Evolutionary conservation across 2,888 invertebrate genomes (phyloP), one percentile per base, ranked within the genome.

Genomic region (Tinea pellionella): DNA sequence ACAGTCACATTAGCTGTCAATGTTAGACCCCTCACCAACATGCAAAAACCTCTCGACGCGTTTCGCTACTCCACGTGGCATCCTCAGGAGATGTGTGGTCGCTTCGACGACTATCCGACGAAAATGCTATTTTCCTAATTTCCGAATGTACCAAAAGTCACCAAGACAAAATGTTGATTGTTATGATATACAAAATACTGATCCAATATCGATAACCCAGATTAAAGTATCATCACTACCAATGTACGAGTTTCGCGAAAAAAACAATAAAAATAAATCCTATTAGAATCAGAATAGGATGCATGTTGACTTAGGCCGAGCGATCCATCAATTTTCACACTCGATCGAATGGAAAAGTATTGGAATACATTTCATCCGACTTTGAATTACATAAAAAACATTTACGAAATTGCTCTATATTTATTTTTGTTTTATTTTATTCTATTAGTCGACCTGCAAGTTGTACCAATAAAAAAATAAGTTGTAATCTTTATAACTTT

Each of bases 311-410:
- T 61, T 61, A 61, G 60, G 61, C 60, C 43, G 51, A 58, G 51
- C 58, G 59, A 61, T 61, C 61, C 61, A 60, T 61, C 61, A 60
- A 62, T 62, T 61, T 61, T 61, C 61, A 42, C 61, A 61, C 57
- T 32, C 57, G 13, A 15, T 15, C 32, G 29, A 32, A 57, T 57
- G 24, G 53, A 53, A 53, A 57, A 57, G 32, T 57, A 32, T 57
- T 32, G 57, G 57, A 57, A 57, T 57, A 13, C 24, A 24, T 53
- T 53, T 24, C 53, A 53, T 24, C 24, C 12, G 18, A 47, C 2
- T 47, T 4, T 47, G 18, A 16, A 16, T 47, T 47, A 18, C n/a
- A 18, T 16, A 47, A 47, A 15, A 47, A 47, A 47, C 15, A 47
- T 47, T 15, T 13, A 15, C n/a, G 47, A 47, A 47, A 47, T 16